Base-by-base conservation (phyloP, 2,113 vertebrate species). In the Megaleporinus macrocephalus region DNA sequence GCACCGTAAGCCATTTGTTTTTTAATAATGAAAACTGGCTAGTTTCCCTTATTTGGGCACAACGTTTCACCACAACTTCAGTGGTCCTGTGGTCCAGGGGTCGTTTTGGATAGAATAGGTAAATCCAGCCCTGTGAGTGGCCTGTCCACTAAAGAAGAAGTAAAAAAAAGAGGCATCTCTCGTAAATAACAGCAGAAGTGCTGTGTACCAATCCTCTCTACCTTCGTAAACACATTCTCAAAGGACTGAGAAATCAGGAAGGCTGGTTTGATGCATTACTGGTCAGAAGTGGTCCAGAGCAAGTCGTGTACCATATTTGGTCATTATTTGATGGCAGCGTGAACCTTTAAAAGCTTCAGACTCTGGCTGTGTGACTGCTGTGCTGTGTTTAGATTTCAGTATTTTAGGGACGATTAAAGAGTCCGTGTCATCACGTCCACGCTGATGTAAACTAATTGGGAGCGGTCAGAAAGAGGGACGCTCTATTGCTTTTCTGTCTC, bases 401-500 rank as follows among this genome's bases (percentile, higher is more conserved):
- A 79, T 41, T 71, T 74, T 27, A 41, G 44, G 27, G 76, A 47
- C 53, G 69, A 61, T 70, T 72, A 53, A 68, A 41, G 72, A 24
- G 33, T 26, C 73, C 0, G 12, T 76, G 77, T 76, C 66, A 65
- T 27, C 47, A 47, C 63, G 15, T 79, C 68, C 71, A 72, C 47
- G 12, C 78, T 72, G 73, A 49, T 36, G 57, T 63, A 68, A 77
- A 79, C 78, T 66, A 65, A 70, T 57, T 82, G 47, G 59, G 30
- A 68, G n/a, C 6, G 16, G 36, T 70, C 33, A 73, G 44, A 66
- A 1, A 27, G 22, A 27, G 69, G 27, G 81, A 44, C 79, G 84
- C 85, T 89, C 76, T 88, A 86, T 86, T 84, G 86, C 81, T 55
- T 90, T 76, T 68, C 44, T 78, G 77, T n/a, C 12, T 78, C 73